These are phyloP conservation scores for Danaus plexippus DNA, from an alignment of 1,140 invertebrate species.

Conservation along the genomic window DNA sequence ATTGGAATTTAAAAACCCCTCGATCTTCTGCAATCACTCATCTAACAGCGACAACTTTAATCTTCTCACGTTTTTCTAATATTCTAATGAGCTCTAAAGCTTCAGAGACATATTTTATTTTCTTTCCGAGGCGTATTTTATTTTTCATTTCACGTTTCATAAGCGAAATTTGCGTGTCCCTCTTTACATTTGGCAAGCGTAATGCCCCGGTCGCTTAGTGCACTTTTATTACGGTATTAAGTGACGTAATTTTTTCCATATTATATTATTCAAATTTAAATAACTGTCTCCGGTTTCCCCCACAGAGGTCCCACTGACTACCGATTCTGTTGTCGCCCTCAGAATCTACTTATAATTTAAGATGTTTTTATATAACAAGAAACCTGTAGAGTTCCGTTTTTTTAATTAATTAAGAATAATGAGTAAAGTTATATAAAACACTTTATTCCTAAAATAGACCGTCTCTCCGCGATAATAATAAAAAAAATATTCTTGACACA, in stretches of 20 bases:
- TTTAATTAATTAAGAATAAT: no score
- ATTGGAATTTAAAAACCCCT: slow-evolving; percentile 13
- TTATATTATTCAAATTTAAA: slow-evolving; percentile 75
- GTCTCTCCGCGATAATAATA: no score
- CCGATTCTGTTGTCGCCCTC: slow-evolving; percentile 62
- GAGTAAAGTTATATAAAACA: no score
- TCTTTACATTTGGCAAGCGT: slow-evolving; percentile 63
- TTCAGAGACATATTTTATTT: slow-evolving; percentile 65
- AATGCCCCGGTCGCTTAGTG: slow-evolving; percentile 71
- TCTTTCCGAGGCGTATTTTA: slow-evolving; percentile 63
- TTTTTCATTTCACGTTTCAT: slow-evolving; percentile 72
- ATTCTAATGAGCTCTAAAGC: slow-evolving; percentile 66
- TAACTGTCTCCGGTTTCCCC: slow-evolving; percentile 71
- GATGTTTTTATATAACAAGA: slow-evolving; percentile 40
- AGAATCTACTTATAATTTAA: slow-evolving; percentile 60
- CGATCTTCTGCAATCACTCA: slow-evolving; percentile 31
- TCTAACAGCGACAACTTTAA: slow-evolving; percentile 54
- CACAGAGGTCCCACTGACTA: slow-evolving; percentile 57
- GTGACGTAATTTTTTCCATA: slow-evolving; percentile 74
- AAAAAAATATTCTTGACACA: no score
- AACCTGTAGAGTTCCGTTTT: slow-evolving; percentile 19
- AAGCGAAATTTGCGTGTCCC: slow-evolving; percentile 64
- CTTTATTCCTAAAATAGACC: no score
- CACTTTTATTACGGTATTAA: slow-evolving; percentile 74
- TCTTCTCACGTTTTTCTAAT: slow-evolving; percentile 65